Percentiles rank a stretch among this genome's conserved stretches.
Conservation (phyloP, 2,113 vertebrate species). For the Toxostoma redivivum region DNA sequence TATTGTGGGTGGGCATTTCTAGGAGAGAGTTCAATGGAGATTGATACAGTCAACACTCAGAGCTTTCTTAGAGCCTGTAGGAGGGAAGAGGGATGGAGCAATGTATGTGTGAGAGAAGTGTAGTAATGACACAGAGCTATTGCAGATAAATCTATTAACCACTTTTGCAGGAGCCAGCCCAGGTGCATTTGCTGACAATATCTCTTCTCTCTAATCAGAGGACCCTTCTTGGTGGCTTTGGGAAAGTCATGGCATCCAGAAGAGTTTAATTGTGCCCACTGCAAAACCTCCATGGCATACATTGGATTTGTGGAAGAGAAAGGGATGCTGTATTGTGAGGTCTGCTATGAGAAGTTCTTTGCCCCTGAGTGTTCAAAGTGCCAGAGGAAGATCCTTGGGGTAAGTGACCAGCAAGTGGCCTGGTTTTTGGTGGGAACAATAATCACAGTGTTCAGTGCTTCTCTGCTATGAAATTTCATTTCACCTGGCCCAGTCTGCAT, state of each 20-base stretch:
- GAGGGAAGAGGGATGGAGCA: neutral
- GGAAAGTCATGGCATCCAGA: slow-evolving; percentile 98
- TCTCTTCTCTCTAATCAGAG: slow-evolving; percentile 74
- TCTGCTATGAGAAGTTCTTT: slow-evolving; percentile 94
- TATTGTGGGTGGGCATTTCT: neutral
- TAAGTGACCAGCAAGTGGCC: slow-evolving; percentile 65
- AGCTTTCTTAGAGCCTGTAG: neutral
- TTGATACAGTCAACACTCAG: neutral
- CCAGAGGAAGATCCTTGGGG: slow-evolving; percentile 92
- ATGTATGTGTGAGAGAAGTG: neutral
- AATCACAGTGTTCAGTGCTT: neutral
- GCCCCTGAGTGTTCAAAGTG: slow-evolving; percentile 89
- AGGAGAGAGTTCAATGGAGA: neutral
- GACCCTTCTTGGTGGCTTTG: slow-evolving; percentile 94
- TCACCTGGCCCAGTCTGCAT: neutral
- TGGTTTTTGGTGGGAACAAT: neutral
- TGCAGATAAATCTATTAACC: neutral
- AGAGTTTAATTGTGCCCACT: slow-evolving; percentile 92
- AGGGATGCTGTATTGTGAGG: slow-evolving; percentile 86
- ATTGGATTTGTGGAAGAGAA: slow-evolving; percentile 93
- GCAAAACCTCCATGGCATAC: slow-evolving; percentile 87
- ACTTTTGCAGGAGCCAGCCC: neutral
- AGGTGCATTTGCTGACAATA: neutral
- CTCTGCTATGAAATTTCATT: neutral
- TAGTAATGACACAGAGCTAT: neutral